Conservation (phyloP, 2,797 vertebrate species). For the Xyrichtys novacula region DNA sequence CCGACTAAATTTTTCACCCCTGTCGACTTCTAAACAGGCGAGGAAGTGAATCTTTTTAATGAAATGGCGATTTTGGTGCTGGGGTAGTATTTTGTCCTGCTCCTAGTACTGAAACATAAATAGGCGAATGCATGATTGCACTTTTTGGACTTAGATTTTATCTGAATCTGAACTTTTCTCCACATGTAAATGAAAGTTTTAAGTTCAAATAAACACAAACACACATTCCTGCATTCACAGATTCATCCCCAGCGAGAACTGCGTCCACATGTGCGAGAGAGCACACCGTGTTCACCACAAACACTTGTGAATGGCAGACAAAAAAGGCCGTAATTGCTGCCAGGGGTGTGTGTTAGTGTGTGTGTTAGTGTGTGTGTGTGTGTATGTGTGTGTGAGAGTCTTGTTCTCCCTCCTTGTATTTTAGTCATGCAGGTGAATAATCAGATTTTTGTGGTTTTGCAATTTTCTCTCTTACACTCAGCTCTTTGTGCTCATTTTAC, state of each 20-base stretch:
- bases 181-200: no score
- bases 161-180: no score
- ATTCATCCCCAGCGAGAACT: constrained; percentile 6
- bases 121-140: no score
- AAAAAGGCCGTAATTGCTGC: neutral
- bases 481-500: constrained; percentile 41
- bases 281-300: constrained; percentile 2
- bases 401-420: constrained; percentile 8
- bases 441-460: constrained; percentile 49
- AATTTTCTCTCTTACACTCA: constrained; percentile 18
- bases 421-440: constrained; percentile 52
- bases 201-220: neutral
- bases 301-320: constrained; percentile 32
- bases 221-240: neutral
- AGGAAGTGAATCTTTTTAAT: no score
- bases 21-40: no score
- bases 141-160: no score
- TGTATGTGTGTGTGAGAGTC: constrained; percentile 21
- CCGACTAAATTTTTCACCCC: no score
- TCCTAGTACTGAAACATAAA: no score
- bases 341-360: neutral
- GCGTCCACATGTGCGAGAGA: constrained; percentile 1
- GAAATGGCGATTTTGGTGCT: no score
- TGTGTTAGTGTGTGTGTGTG: constrained; percentile 11
- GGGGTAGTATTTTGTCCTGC: no score